Percentiles rank a stretch among this genome's conserved stretches.
phyloP scores from a whole-genome alignment of 2,113 vertebrate species.

The Potamarius usumacintae region DNA sequence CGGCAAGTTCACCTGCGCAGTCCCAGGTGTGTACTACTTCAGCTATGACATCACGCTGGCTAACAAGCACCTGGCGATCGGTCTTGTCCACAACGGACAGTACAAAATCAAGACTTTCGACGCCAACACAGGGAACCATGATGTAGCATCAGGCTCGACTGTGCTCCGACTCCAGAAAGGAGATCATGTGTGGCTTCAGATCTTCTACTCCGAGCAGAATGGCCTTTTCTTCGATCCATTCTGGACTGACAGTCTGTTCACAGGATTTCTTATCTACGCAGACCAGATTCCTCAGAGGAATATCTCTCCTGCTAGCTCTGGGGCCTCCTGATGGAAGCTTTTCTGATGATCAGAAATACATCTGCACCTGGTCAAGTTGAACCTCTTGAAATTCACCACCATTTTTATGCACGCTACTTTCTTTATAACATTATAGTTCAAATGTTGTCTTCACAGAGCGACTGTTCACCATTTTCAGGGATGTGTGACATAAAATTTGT shows the following conservation, averaged over 20 bases:
- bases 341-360: not conserved
- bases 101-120: conserved; percentile 96
- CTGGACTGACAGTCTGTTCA: conserved; percentile 97
- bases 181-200: conserved; percentile 96
- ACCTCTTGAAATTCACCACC: not conserved
- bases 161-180: conserved; percentile 81
- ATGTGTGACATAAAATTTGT: not conserved
- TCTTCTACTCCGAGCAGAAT: conserved; percentile 96
- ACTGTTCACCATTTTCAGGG: not conserved
- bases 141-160: conserved; percentile 92
- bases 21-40: conserved; percentile 94
- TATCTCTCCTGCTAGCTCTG: conserved; percentile 57
- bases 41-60: conserved; percentile 94
- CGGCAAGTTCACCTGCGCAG: conserved; percentile 87
- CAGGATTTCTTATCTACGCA: conserved; percentile 91
- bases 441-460: not conserved
- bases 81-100: conserved; percentile 92
- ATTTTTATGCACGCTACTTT: not conserved
- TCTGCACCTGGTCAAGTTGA: not conserved
- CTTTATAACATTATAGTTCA: not conserved
- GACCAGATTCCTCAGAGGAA: conserved; percentile 82
- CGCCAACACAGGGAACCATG: conserved; percentile 93
- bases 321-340: conserved; percentile 49
- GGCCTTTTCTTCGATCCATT: conserved; percentile 96
- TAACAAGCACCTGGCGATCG: conserved; percentile 94